Evolutionary conservation across 2,797 vertebrate genomes (phyloP), one percentile per base, ranked within the genome.

Genomic region (Petrocephalus sullivani): DNA sequence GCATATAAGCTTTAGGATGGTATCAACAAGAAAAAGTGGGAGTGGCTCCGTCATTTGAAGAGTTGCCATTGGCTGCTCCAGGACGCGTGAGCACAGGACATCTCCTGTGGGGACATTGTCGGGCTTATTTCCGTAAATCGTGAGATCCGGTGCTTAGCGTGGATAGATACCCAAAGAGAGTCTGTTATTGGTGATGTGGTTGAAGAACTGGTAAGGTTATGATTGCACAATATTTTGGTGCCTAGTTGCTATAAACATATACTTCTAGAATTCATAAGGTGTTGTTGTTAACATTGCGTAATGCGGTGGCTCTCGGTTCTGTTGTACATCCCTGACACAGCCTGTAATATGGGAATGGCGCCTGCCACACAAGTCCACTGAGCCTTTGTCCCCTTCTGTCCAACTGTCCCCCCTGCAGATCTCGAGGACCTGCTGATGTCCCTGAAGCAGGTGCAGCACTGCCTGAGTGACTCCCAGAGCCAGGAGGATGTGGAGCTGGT

Each of bases 341-440:
- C 21, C 71, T 78, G 14, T n/a, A n/a, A n/a, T n/a, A n/a, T n/a
- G n/a, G n/a, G n/a, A n/a, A n/a, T n/a, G n/a, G n/a, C n/a, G n/a
- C n/a, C n/a, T n/a, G n/a, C n/a, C n/a, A n/a, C n/a, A n/a, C n/a
- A n/a, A n/a, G n/a, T n/a, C 14, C 28, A 54, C 9, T 82, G 19
- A 41, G 1, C 28, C 8, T 6, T 46, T 41, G 37, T 19, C 71
- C 0, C 4, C 71, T 33, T 37, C 64, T 10, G 0, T 37, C 37
- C 71, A 4, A 7, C 14, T 78, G 37, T 78, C 16, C 33, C 49
- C 49, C 49, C 41, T 3, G 89, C 95, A 99, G 98, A 99, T 92
- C 93, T 99, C 93, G 98, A 99, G 94, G 98, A 99, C 89, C 92
- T 99, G 91, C 94, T 99, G 93, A 94, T 97, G 93, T 98, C 98